Percentiles rank a stretch among this genome's conserved stretches.
Evolutionary conservation across 2,888 invertebrate species (phyloP).

Genomic region (Elmis aenea): DNA sequence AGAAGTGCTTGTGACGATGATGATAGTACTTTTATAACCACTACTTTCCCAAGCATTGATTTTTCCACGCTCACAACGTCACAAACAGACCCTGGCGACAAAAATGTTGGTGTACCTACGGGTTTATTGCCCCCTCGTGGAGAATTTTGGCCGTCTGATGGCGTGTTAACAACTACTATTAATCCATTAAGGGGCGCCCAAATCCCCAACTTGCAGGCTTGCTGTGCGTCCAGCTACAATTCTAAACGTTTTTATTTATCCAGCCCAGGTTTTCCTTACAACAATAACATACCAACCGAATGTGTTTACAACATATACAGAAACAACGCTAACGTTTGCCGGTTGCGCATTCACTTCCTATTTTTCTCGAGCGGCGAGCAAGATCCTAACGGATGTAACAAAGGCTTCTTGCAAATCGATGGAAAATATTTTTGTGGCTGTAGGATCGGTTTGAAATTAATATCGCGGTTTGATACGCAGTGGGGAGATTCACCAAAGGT

Average conservation of each 20-base stretch:
- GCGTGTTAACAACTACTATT: neutral
- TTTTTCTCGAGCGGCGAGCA: constrained; percentile 52
- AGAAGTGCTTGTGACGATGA: constrained; percentile 29
- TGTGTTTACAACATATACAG: constrained; percentile 52
- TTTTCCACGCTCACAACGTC: no score
- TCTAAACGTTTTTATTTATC: constrained; percentile 49
- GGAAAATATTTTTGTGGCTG: constrained; percentile 56
- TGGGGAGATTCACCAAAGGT: constrained; percentile 47
- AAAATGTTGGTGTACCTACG: no score
- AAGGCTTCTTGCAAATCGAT: constrained; percentile 54
- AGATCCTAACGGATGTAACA: constrained; percentile 41
- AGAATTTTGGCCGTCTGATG: neutral
- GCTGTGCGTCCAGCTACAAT: constrained; percentile 45
- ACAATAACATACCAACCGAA: constrained; percentile 41
- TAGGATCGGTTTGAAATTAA: constrained; percentile 44
- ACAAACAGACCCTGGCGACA: neutral
- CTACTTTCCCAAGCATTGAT: no score
- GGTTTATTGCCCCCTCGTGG: neutral
- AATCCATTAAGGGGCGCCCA: neutral
- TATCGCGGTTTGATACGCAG: constrained; percentile 36
- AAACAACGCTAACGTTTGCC: constrained; percentile 48
- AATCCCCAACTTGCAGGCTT: constrained; percentile 20
- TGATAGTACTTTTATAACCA: no score
- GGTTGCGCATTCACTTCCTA: constrained; percentile 51
- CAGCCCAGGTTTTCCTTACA: constrained; percentile 55